Evolutionary conservation across 2,797 vertebrate species (phyloP), one percentile per base, ranked within the genome.

Genomic region (Echiichthys vipera): DNA sequence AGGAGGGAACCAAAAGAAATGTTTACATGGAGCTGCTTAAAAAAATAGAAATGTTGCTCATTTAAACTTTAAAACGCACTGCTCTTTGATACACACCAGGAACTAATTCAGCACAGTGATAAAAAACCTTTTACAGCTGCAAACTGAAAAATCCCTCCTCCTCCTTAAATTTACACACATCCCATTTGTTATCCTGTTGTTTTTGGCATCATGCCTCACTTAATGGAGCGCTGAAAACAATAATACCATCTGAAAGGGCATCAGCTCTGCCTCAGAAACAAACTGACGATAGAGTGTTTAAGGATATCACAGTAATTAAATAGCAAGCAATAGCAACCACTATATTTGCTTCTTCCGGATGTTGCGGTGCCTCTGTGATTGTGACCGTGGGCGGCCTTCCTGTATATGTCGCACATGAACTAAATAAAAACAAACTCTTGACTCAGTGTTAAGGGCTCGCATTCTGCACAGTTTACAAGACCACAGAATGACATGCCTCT

Each of bases 391-490:
- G 78, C 59, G 83, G 79, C 79, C 68, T 93, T 91, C 86, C 90
- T 89, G 84, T 90, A 89, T 86, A 61, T 91, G 89, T 88, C 65
- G 79, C 88, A 86, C 80, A 84, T 67, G 72, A 85, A 75, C 84
- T 89, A 85, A 92, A 93, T 90, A 88, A 89, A 93, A 91, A 91
- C 85, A 87, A 90, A 87, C 74, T 78, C 78, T 84, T 87, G 88
- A 89, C 78, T 90, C 83, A 84, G 78, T 86, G 78, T 85, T 65
- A 71, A n/a, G 81, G 78, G 80, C 84, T 81, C 57, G 45, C 81
- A 87, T 70, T 81, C 85, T 64, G 81, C 63, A 10, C 62, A 66
- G 67, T 91, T 93, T 90, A 92, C 88, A 88, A 91, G 91, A 91
- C 91, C 91, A 65, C 91, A 88, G 86, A 88, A 85, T 88, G 87